Conservation (phyloP, 2,888 invertebrate species). For the Eupithecia centaureata region DNA sequence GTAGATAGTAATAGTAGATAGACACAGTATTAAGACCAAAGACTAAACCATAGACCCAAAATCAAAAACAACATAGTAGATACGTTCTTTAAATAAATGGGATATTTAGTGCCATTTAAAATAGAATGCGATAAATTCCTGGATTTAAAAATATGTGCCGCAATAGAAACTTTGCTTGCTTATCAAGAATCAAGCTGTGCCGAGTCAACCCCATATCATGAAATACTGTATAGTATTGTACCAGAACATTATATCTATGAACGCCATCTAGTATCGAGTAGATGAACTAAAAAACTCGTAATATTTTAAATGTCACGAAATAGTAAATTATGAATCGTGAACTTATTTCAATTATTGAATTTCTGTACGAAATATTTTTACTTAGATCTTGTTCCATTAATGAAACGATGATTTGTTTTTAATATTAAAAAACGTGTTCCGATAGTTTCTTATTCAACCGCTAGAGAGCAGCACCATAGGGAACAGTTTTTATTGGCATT, state of each 20-base stretch:
- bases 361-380: neutral
- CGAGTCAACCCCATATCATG: too few species aligned
- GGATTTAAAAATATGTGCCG: neutral
- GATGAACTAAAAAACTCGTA: neutral
- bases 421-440: neutral
- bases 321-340: too few species aligned
- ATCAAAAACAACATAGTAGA: neutral
- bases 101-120: neutral
- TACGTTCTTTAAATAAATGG: neutral
- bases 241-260: neutral
- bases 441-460: neutral
- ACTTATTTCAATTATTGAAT: too few species aligned
- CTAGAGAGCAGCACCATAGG: conserved; percentile 13
- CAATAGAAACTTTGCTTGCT: neutral
- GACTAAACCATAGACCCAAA: neutral
- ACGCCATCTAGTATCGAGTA: conserved; percentile 12
- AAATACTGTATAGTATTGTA: neutral
- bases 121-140: too few species aligned
- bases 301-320: neutral
- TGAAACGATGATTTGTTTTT: neutral
- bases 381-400: neutral
- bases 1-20: too few species aligned
- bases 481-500: neutral
- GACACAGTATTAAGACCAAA: neutral
- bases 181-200: neutral